Conservation (phyloP, 2,113 vertebrate species). For the Acanthisitta chloris region DNA sequence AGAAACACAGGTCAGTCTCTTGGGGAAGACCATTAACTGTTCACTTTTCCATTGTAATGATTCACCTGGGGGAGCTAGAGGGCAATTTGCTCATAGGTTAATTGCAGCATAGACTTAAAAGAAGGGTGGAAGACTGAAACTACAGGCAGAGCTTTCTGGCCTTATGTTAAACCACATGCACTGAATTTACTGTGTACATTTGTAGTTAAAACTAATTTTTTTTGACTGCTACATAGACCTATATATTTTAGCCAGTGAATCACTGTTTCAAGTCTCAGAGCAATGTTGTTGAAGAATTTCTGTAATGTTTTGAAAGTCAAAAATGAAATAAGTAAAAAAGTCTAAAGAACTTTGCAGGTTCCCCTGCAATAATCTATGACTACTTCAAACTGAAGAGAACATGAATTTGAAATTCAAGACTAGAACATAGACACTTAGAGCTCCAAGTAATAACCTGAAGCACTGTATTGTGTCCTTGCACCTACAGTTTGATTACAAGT, state of each 20-base stretch:
- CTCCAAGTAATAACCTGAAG: not conserved
- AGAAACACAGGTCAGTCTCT: not conserved
- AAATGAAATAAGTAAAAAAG: not conserved
- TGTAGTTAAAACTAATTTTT: not conserved
- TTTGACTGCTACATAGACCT: not conserved
- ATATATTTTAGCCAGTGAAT: not conserved
- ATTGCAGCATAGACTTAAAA: not conserved
- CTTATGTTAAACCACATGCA: not conserved
- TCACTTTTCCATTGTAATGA: not conserved
- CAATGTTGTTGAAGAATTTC: not conserved
- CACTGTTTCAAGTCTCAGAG: not conserved
- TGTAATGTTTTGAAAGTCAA: not conserved
- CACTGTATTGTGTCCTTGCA: not conserved
- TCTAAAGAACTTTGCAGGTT: not conserved
- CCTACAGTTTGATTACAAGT: not conserved
- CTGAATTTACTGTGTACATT: not conserved
- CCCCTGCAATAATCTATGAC: not conserved
- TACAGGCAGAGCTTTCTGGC: not conserved
- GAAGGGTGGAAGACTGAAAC: not conserved
- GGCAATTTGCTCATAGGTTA: slow-evolving; percentile 46
- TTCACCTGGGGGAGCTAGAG: slow-evolving; percentile 68
- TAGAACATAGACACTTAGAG: not conserved
- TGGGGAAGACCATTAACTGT: not conserved
- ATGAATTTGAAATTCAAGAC: not conserved
- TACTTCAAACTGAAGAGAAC: not conserved